phyloP scores from a whole-genome alignment of 2,113 vertebrate genomes.

The Chamaea fasciata region DNA sequence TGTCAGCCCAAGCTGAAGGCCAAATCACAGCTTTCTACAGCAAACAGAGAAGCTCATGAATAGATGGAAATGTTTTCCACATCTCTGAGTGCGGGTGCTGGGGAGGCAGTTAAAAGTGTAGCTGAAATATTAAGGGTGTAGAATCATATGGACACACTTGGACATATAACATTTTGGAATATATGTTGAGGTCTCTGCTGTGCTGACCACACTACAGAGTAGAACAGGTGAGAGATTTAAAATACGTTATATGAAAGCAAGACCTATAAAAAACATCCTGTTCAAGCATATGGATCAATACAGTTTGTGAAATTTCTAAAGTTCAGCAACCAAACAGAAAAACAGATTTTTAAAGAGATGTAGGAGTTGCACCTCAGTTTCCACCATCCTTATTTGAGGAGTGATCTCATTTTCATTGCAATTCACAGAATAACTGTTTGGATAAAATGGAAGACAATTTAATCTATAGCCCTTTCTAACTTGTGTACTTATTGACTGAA shows the following conservation, averaged over 20 bases:
- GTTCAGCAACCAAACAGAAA: not conserved
- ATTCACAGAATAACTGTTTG: not conserved
- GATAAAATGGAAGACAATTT: not conserved
- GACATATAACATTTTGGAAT: not conserved
- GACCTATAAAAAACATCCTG: not conserved
- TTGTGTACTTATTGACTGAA: not conserved
- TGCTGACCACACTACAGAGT: not conserved
- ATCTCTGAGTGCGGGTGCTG: not conserved
- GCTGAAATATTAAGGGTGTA: not conserved
- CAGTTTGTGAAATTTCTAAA: not conserved
- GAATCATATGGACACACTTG: not conserved
- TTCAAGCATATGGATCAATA: not conserved
- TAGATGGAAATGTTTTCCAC: not conserved
- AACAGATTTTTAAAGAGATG: not conserved
- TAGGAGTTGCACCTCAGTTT: not conserved
- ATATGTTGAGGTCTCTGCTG: not conserved
- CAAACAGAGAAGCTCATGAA: not conserved
- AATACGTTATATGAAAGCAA: not conserved
- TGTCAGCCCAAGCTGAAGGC: not conserved
- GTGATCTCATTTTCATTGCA: not conserved
- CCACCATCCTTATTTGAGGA: not conserved
- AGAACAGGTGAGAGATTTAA: not conserved
- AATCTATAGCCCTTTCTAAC: not conserved
- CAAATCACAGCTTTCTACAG: not conserved
- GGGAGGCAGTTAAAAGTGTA: not conserved